These are phyloP conservation scores for Hoplostethus atlanticus DNA, from an alignment of 2,797 vertebrate genomes.

Conservation along the genomic window DNA sequence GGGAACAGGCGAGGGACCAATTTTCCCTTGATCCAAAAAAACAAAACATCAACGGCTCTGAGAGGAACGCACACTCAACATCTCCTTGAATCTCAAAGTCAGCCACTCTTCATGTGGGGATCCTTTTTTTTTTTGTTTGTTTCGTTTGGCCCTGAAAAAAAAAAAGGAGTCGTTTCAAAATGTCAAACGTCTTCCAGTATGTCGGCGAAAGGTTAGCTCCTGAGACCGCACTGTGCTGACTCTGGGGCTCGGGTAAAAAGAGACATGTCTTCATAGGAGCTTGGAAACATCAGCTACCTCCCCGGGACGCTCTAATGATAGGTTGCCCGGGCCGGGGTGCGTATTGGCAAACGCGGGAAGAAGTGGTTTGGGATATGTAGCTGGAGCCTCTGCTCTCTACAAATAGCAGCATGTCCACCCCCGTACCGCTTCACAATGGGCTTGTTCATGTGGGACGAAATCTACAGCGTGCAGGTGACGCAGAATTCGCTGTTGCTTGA, in stretches of 20 bases:
- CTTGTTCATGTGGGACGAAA: conserved; percentile 21
- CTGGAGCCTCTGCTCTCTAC: neutral
- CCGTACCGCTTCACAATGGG: conserved; percentile 2
- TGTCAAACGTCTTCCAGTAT: conserved; percentile 59
- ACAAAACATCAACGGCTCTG: neutral
- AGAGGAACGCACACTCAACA: neutral
- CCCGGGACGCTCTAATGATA: conserved; percentile 66
- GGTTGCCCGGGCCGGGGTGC: conserved; percentile 46
- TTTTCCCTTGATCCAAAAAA: too few species aligned
- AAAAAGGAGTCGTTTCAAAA: conserved; percentile 52
- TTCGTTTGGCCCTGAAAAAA: neutral
- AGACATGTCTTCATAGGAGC: conserved; percentile 40
- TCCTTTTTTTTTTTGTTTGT: too few species aligned
- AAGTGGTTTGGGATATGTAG: conserved; percentile 48
- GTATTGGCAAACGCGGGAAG: conserved; percentile 49
- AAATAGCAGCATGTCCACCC: conserved; percentile 25
- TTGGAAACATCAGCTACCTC: conserved; percentile 68
- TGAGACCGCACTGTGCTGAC: conserved; percentile 51
- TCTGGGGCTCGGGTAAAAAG: conserved; percentile 38
- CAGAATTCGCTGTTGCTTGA: conserved; percentile 6
- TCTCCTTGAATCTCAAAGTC: neutral
- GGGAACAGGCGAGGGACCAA: too few species aligned
- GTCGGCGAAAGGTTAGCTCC: conserved; percentile 41
- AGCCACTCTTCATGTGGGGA: neutral
- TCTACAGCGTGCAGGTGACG: conserved; percentile 18